Base-by-base conservation (phyloP, 2,888 invertebrate species). In the Hypolimnas misippus region DNA sequence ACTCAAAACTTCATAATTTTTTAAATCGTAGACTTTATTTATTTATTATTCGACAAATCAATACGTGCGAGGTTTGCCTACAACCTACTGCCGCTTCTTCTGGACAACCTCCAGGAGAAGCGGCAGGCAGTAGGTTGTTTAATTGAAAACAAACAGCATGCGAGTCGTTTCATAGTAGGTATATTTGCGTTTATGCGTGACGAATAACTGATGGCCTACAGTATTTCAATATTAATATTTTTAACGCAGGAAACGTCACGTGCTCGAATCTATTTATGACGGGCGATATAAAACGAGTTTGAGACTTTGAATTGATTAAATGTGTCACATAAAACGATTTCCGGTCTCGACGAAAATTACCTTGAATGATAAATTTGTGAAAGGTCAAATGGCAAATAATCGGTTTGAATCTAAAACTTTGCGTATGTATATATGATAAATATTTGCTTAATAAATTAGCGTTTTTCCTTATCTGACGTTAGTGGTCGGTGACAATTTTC, bases 361-460 rank as follows among this genome's bases (percentile, higher is more conserved):
- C 62, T 62, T 62, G 56, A 52, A 31, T 25, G 25, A 33, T 46
- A 62, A 62, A 52, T 57, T 49, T 50, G 61, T 55, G 51, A 63
- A 67, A 68, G 63, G 68, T 68, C 66, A 59, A 64, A 56, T 53
- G 55, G 49, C 50, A 65, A 66, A 57, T 63, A 66, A 63, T 66
- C 29, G 14, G 6, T 12, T 12, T 19, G 19, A 10, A 46, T 46
- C 44, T 19, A 21, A 46, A 44, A 44, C 5, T 38, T 38, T 38
- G n/a, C 35, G 12, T 0, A 21, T 4, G 12, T 0, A 21, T 4
- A 21, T 44, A 12, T 44, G 19, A 4, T 12, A 10, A 21, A 12
- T 12, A 44, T 44, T 4, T 3, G 12, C 1, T 5, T 3, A 19
- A 1, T 19, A 2, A 4, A 19, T 44, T 38, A 38, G 35, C n/a